A percentile compares a stretch with the other conserved stretches of the same genome.
Evolutionary conservation across 2,888 invertebrate genomes (phyloP).

Genomic region (Rhagophthalmus giganteus): DNA sequence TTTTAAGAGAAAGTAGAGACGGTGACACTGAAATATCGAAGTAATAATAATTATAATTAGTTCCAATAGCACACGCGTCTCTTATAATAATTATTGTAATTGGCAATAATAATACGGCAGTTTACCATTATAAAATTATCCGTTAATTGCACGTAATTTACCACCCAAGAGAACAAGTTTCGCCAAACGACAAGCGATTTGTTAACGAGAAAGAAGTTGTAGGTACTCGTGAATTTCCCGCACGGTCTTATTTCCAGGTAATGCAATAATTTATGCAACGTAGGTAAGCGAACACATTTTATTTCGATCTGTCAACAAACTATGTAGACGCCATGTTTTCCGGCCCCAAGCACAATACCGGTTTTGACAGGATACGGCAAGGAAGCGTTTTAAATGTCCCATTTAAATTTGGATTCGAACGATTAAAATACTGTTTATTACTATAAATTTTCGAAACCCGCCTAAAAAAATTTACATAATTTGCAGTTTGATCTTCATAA

Average conservation of each 20-base stretch:
- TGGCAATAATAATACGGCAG: slow-evolving; percentile 2
- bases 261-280: slow-evolving; percentile 10
- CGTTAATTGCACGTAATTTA: slow-evolving; percentile 17
- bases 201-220: slow-evolving; percentile 1
- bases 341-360: slow-evolving; percentile 11
- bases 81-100: too few species aligned
- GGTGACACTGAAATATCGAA: not conserved
- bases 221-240: not conserved
- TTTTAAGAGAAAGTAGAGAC: too few species aligned
- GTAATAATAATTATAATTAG: not conserved
- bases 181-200: slow-evolving; percentile 9
- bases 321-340: slow-evolving; percentile 18
- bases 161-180: slow-evolving; percentile 20
- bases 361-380: slow-evolving; percentile 12
- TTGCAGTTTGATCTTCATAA: not conserved
- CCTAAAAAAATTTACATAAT: slow-evolving; percentile 12
- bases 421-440: slow-evolving; percentile 13
- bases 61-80: not conserved
- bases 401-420: slow-evolving; percentile 6
- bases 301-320: slow-evolving; percentile 19
- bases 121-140: slow-evolving; percentile 6
- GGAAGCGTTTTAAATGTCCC: slow-evolving; percentile 14
- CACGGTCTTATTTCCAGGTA: slow-evolving; percentile 7
- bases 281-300: slow-evolving; percentile 12
- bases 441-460: slow-evolving; percentile 7